Percentiles rank a stretch among this genome's conserved stretches.
phyloP scores from a whole-genome alignment of 1,140 invertebrate genomes.

The Alviniconcha marisindica region DNA sequence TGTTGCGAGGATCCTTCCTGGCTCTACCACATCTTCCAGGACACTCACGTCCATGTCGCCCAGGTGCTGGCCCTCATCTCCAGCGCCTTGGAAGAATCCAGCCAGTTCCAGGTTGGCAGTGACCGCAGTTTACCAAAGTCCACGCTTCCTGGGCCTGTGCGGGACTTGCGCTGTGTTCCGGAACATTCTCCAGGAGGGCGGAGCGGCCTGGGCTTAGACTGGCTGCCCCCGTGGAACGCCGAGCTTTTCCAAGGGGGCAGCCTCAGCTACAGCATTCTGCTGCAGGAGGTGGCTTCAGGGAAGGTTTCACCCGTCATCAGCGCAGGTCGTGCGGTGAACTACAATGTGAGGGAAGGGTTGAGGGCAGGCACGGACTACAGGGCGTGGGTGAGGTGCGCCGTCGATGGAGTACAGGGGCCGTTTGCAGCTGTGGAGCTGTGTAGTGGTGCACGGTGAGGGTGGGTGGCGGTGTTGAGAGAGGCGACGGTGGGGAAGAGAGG shows the following conservation, averaged over 20 bases:
- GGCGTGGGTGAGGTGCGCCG: conserved; percentile 46
- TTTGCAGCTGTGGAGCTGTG: conserved; percentile 35
- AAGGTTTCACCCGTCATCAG: background rate
- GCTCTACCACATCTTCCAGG: conserved; percentile 79
- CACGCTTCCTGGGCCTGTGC: conserved; percentile 41
- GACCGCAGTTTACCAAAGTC: background rate
- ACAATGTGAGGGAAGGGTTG: background rate
- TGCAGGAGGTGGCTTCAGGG: conserved; percentile 45
- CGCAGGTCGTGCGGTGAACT: background rate
- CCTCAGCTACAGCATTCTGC: conserved; percentile 57
- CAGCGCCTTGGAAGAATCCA: conserved; percentile 40
- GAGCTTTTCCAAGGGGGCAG: conserved; percentile 39
- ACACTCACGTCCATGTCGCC: conserved; percentile 76
- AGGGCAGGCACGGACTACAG: conserved; percentile 25
- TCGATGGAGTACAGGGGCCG: conserved; percentile 41
- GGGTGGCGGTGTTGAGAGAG: too few relatives aligned
- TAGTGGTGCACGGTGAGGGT: background rate
- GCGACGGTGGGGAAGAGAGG: background rate
- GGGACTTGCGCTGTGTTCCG: conserved; percentile 18
- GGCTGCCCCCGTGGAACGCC: conserved; percentile 58
- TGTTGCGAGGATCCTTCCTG: conserved; percentile 79
- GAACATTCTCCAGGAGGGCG: too few relatives aligned
- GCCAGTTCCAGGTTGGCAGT: background rate
- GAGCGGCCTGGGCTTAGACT: conserved; percentile 29
- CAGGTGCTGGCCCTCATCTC: conserved; percentile 57